phyloP scores from a whole-genome alignment of 2,113 vertebrate species.

The Todiramphus saurophagus region DNA sequence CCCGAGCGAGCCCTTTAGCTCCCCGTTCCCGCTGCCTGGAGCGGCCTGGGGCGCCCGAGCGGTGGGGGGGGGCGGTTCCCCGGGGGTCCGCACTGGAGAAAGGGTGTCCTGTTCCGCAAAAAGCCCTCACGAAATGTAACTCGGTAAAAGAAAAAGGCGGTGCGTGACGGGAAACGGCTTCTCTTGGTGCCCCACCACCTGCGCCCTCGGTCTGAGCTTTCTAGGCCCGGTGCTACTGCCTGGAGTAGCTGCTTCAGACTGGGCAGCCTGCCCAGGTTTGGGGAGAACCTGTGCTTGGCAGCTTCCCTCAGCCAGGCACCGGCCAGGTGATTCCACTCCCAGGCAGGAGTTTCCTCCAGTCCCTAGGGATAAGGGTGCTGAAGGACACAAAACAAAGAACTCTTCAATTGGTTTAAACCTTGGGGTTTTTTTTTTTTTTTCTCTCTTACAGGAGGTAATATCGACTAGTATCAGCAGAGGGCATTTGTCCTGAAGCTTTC shows the following conservation, averaged over 20 bases:
- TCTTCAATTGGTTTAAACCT: no score
- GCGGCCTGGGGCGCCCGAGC: background rate
- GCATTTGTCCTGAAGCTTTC: background rate
- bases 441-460: accelerated
- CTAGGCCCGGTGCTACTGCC: background rate
- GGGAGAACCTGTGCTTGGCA: background rate
- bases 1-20: no score
- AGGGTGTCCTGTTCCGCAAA: background rate
- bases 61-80: no score
- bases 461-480: background rate
- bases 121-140: no score
- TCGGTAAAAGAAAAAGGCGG: background rate
- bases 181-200: background rate
- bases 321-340: accelerated
- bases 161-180: background rate
- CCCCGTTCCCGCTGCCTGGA: background rate
- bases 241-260: background rate
- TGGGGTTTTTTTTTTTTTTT: background rate
- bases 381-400: background rate
- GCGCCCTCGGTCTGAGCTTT: background rate
- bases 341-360: background rate
- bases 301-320: accelerated
- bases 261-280: accelerated
- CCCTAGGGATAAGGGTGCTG: background rate
- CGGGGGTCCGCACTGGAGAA: background rate